A percentile compares a stretch with the other conserved stretches of the same genome.
These are phyloP conservation scores for Sarcophaga bullata DNA, from an alignment of 1,140 invertebrate genomes.

Conservation along the genomic window DNA sequence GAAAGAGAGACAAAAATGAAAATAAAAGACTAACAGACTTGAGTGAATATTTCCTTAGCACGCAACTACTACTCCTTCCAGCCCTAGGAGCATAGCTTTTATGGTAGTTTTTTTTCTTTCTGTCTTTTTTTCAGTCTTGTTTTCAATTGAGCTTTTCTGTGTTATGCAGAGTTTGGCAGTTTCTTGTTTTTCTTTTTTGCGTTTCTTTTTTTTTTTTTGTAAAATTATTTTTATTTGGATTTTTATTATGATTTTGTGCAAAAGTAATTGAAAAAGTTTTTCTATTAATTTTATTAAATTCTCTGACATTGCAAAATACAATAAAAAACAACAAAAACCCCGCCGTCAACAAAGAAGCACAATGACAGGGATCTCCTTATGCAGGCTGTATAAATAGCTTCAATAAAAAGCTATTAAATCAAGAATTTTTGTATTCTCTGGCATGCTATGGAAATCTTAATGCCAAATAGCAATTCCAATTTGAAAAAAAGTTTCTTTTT, in stretches of 20 bases:
- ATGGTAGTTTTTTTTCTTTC: neutral
- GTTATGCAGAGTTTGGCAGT: constrained; percentile 32
- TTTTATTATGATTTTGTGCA: constrained; percentile 29
- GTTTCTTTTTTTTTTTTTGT: neutral
- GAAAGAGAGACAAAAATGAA: too few relatives aligned
- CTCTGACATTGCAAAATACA: constrained; percentile 10
- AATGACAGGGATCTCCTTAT: too few relatives aligned
- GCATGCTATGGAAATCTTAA: too few relatives aligned
- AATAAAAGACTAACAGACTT: neutral
- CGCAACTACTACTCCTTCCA: neutral
- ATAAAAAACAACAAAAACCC: too few relatives aligned
- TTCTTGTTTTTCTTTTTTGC: neutral
- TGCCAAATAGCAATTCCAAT: too few relatives aligned
- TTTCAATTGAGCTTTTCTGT: constrained; percentile 24
- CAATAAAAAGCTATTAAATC: too few relatives aligned
- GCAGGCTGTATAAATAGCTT: too few relatives aligned
- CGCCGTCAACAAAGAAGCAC: too few relatives aligned
- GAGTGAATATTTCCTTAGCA: neutral
- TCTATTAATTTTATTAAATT: constrained; percentile 41
- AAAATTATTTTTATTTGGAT: neutral
- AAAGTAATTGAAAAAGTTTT: constrained; percentile 41
- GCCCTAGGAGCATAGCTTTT: neutral
- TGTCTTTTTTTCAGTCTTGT: neutral
- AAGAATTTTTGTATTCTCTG: too few relatives aligned
- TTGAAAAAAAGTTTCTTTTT: too few relatives aligned